A percentile compares a stretch with the other conserved stretches of the same genome.
Evolutionary conservation across 2,888 invertebrate genomes (phyloP).

Genomic region (Tinea trinotella): DNA sequence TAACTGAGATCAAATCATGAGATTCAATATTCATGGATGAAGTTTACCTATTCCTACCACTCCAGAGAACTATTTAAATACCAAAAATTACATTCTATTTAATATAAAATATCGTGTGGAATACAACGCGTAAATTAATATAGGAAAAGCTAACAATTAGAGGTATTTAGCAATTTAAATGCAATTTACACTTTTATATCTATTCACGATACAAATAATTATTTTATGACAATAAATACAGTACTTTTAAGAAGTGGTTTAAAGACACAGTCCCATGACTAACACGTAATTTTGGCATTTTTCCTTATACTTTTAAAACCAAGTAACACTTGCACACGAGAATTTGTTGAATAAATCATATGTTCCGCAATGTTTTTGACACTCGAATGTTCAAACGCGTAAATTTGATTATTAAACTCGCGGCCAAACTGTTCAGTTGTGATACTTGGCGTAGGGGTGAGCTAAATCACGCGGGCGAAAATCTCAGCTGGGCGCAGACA

Average conservation of each 20-base stretch:
- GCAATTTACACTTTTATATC: neutral
- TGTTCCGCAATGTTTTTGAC: neutral
- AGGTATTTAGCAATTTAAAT: too few relatives aligned
- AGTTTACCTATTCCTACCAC: neutral
- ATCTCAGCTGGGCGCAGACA: constrained; percentile 78
- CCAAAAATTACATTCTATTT: neutral
- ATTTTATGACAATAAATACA: constrained; percentile 8
- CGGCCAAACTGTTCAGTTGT: constrained; percentile 36
- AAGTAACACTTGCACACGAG: neutral
- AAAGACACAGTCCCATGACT: constrained; percentile 7
- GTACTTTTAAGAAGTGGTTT: neutral
- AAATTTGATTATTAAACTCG: constrained; percentile 2
- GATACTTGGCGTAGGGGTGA: constrained; percentile 63
- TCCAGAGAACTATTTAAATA: neutral
- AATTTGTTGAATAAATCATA: neutral
- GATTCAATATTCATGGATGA: neutral
- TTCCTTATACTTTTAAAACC: neutral
- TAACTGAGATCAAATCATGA: constrained; percentile 15
- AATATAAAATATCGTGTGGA: too few relatives aligned
- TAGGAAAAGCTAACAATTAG: too few relatives aligned
- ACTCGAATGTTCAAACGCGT: neutral
- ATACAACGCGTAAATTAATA: too few relatives aligned
- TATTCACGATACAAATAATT: neutral
- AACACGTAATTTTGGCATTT: constrained; percentile 7
- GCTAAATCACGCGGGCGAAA: constrained; percentile 60